Evolutionary conservation across 1,140 invertebrate species (phyloP), one percentile per base, ranked within the genome.

Genomic region (Scaptomyza hsui): DNA sequence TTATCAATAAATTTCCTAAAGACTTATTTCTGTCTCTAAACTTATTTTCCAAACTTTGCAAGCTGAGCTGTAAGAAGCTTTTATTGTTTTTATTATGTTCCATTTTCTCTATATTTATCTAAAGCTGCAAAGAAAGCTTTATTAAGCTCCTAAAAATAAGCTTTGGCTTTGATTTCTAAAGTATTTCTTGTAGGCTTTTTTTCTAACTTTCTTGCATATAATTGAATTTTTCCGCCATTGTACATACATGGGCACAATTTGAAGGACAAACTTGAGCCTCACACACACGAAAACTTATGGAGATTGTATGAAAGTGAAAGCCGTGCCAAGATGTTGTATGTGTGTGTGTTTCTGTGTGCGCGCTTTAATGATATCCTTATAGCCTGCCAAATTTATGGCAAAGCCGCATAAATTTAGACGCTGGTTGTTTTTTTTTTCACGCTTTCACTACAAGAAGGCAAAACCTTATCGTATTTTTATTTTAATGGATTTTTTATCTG

Each of bases 401-500:
- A 86, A 86, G 82, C 82, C 71, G 82, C 82, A 86, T 86, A 88
- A 78, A 88, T 86, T 88, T 86, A 63, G 82, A 75, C 70, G 75
- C 65, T 29, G 26, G 26, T 7, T 29, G 26, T 7, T 29, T 9
- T 78, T 82, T 81, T 86, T 88, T 88, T 89, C 78, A 89, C 75
- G 78, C 78, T 86, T 78, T 83, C 82, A 85, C 81, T 86, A 76
- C 59, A 72, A 79, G 80, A 63, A 63, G 80, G 67, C 68, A 51
- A 74, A 74, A 60, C 78, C 83, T 88, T 88, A 88, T 88, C 82
- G 75, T 71, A 79, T 83, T 89, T 82, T 89, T 89, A 89, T 89
- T 89, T 89, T 89, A 89, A 89, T 89, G 83, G 83, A 89, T 89
- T 89, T 89, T 89, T 89, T 89, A 89, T 89, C 83, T 82, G 64